Base-by-base conservation (phyloP, 2,888 invertebrate species). In the Cyrtodaria siliqua region DNA sequence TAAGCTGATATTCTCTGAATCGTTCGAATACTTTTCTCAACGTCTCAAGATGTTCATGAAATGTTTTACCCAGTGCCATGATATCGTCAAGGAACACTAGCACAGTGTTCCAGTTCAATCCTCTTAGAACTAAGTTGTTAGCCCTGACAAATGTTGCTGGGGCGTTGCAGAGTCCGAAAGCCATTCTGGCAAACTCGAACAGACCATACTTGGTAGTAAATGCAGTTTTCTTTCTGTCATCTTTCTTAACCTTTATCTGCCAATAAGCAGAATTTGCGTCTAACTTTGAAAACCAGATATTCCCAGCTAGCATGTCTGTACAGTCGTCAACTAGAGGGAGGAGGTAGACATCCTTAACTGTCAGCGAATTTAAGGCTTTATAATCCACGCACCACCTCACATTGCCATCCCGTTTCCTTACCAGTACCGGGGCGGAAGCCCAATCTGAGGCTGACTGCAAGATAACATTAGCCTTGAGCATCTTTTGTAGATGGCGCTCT, bases 61-160 rank as follows among this genome's bases (percentile, higher is more conserved):
- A 76, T 29, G 29, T 53, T 8, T 53, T 61, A 16, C 81, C 85
- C 47, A 82, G 55, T 2, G 83, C 83, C 9, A 85, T 42, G 1
- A 79, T 64, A 47, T 86, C 86, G 49, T 84, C 81, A 14, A 84
- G 53, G 27, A 81, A 86, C 1, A 68, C 80, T 1, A 80, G 33
- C 2, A 82, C 72, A 8, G 62, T 69, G 12, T 79, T 66, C 75
- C 78, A 79, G 3, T 70, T 70, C 8, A 82, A 20, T 0, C 77
- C 81, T 20, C 70, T 40, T 1, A 81, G 49, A 3, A 76, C 72
- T 16, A 72, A 26, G 40, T 79, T 75, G 67, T 82, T 76, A 0
- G 64, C 69, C 8, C 76, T 24, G 1, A 49, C 47, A 47, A 57
- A 78, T 0, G 83, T 82, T 1, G 78, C 79, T 9, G 79, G 84